Base-by-base conservation (phyloP, 2,797 vertebrate species). In the Aulostomus chinensis region DNA sequence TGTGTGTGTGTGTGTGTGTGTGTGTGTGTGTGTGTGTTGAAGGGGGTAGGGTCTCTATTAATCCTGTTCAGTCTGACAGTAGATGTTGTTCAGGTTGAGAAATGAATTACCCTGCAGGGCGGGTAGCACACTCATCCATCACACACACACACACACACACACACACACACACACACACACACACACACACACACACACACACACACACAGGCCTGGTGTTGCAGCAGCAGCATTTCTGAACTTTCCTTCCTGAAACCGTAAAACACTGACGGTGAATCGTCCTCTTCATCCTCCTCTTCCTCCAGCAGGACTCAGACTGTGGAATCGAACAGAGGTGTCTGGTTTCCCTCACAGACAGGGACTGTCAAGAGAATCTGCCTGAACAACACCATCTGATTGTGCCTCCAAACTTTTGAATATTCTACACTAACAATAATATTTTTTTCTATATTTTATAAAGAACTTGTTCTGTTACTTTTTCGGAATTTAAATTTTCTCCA, bases 71-170 rank as follows among this genome's bases (percentile, higher is more conserved):
- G 20, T 48, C 72, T 69, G 67, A 76, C 72, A 72, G 65, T 72
- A 74, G 76, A 53, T 76, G 66, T 68, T 71, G 72, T 79, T 78
- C 71, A 46, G 69, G 57, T 70, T 62, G 74, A 70, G 61, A 76
- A 78, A 81, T 80, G 61, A 74, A 65, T 66, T 67, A 61, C 67
- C 60, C 71, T 56, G 67, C 68, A 54, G 73, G 72, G 63, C 45
- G 36, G 40, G 28, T 24, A 69, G 46, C 58, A 30, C 55, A 22
- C 37, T 40, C 67, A 73, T 73, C 71, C 50, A 78, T 76, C 74
- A 58, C 46, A 24, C 38, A 39, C 9, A 16, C 43, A 47, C 36
- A 9, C 55, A 10, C 34, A 46, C 45, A 26, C 46, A 28, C 53
- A 50, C 48, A 52, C 59, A 56, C 54, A 24, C 38, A 39, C 9